These are phyloP conservation scores for Caenorhabditis afra DNA, from an alignment of 2,888 invertebrate genomes.

Conservation along the genomic window DNA sequence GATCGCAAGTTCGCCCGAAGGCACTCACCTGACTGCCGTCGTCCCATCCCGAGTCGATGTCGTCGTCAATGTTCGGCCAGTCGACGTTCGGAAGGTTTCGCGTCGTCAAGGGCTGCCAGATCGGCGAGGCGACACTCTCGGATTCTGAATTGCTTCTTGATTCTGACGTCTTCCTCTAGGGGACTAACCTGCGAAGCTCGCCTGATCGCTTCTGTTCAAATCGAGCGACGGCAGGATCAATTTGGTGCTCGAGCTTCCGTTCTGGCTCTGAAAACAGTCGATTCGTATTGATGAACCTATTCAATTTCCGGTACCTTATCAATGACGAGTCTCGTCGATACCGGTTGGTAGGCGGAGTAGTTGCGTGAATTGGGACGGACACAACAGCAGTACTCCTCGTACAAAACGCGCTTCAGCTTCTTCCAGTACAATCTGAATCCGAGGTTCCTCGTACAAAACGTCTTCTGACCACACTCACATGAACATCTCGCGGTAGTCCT, in stretches of 20 bases:
- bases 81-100: constrained; percentile 66
- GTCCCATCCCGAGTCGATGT: constrained; percentile 71
- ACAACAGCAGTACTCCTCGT: constrained; percentile 63
- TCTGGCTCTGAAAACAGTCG: constrained; percentile 33
- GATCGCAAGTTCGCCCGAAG: background rate
- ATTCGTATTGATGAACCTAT: background rate
- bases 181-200: constrained; percentile 44
- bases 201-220: constrained; percentile 48
- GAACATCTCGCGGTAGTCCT: constrained; percentile 77
- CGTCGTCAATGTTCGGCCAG: constrained; percentile 71
- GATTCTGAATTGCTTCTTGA: constrained; percentile 35
- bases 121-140: constrained; percentile 62
- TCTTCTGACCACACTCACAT: constrained; percentile 38
- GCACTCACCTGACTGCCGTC: constrained; percentile 61
- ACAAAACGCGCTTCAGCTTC: constrained; percentile 27
- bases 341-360: constrained; percentile 58
- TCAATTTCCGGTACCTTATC: constrained; percentile 43
- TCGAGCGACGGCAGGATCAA: constrained; percentile 49
- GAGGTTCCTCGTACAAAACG: background rate
- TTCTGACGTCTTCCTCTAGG: no score
- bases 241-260: constrained; percentile 40
- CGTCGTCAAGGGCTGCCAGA: constrained; percentile 71
- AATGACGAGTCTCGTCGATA: constrained; percentile 51
- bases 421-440: constrained; percentile 50
- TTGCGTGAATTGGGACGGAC: constrained; percentile 17